Evolutionary conservation across 2,797 vertebrate species (phyloP), one percentile per base, ranked within the genome.

Genomic region (Ambastaia sidthimunki): DNA sequence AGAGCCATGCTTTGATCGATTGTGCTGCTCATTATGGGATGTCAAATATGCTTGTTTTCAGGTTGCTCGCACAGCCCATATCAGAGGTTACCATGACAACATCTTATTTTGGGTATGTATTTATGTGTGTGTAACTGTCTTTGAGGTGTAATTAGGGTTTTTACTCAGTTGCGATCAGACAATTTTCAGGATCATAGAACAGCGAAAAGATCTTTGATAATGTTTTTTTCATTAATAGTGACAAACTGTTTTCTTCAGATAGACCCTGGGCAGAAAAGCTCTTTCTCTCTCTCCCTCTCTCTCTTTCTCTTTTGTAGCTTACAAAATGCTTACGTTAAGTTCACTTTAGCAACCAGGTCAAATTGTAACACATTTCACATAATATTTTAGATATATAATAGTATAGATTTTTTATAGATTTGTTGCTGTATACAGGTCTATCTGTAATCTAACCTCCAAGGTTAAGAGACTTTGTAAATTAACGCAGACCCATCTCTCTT

Each of bases 401-500:
- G n/a, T n/a, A n/a, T n/a, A n/a, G n/a, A n/a, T n/a, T n/a, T n/a
- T n/a, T n/a, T n/a, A n/a, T n/a, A n/a, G n/a, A n/a, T n/a, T n/a
- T n/a, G n/a, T n/a, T n/a, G n/a, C n/a, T 23, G 21, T 15, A 12
- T 4, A 59, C 55, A 59, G 55, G 21, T 59, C 21, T 59, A 59
- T 19, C 31, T 31, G 2, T 2, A 31, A 37, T 37, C 34, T 37
- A 37, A 37, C 57, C 12, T 12, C 15, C 23, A 25, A 60, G 57
- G 57, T 25, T 12, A 13, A 25, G 23, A 25, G 23, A 4, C n/a
- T 60, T 9, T 28, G 67, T 70, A 70, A 78, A 71, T 78, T 31
- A 50, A 70, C 60, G n/a, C n/a, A 78, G 44, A 70, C 44, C n/a
- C 55, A 9, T 70, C 55, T 50, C 37, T 69, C 16, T 48, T 66